These are phyloP conservation scores for Lutraria rhynchaena DNA, from an alignment of 1,140 invertebrate genomes.

Conservation along the genomic window DNA sequence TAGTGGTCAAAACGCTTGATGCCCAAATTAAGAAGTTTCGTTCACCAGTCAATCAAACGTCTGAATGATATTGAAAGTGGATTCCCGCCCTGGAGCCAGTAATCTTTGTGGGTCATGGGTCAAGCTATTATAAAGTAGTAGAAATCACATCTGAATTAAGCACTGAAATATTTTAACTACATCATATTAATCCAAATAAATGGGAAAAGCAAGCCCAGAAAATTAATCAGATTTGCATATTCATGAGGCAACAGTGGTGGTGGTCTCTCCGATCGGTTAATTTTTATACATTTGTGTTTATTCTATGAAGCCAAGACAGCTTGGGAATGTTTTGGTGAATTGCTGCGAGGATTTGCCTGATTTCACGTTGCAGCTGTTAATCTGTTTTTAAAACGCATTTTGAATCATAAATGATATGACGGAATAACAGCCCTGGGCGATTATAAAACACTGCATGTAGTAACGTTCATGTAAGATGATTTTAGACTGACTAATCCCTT, in stretches of 20 bases:
- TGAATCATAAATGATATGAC: too few relatives aligned
- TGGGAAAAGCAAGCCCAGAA: not conserved
- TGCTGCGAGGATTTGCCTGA: too few relatives aligned
- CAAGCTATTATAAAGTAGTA: not conserved
- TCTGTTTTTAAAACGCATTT: too few relatives aligned
- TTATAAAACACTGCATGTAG: too few relatives aligned
- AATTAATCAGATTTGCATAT: constrained; percentile 12
- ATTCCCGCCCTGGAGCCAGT: constrained; percentile 10
- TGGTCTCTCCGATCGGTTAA: not conserved
- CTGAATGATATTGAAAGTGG: not conserved
- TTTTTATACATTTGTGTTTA: too few relatives aligned
- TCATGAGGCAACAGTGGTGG: constrained; percentile 20
- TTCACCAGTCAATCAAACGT: constrained; percentile 38
- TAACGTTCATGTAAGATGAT: too few relatives aligned
- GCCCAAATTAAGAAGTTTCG: constrained; percentile 20
- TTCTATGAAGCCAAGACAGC: too few relatives aligned
- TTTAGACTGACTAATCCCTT: too few relatives aligned
- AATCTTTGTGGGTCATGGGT: constrained; percentile 16
- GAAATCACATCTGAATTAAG: too few relatives aligned
- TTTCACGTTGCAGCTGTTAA: too few relatives aligned
- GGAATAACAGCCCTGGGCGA: too few relatives aligned
- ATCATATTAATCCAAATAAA: constrained; percentile 7
- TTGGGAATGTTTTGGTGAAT: too few relatives aligned
- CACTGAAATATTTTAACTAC: not conserved
- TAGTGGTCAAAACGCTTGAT: constrained; percentile 29